A percentile compares a stretch with the other conserved stretches of the same genome.
These are phyloP conservation scores for Panzeria rudis DNA, from an alignment of 2,888 invertebrate species.

Conservation along the genomic window DNA sequence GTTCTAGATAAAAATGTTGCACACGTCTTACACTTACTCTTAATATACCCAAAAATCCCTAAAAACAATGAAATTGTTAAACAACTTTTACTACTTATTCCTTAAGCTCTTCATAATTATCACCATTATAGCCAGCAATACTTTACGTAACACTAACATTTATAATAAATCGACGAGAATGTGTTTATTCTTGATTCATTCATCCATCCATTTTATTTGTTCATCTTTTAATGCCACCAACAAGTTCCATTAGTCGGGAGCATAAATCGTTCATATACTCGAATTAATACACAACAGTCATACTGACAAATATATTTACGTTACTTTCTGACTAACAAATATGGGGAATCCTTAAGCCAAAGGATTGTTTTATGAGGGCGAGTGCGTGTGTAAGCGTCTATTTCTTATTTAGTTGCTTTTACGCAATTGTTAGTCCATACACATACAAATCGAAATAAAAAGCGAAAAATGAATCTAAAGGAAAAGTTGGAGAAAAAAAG, in stretches of 20 bases:
- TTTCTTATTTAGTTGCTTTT: slow-evolving; percentile 19
- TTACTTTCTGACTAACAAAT: slow-evolving; percentile 57
- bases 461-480: slow-evolving; percentile 18
- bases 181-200: slow-evolving; percentile 31
- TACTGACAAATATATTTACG: slow-evolving; percentile 58
- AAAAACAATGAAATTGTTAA: no score
- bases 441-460: slow-evolving; percentile 9
- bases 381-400: slow-evolving; percentile 13
- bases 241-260: slow-evolving; percentile 65
- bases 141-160: background rate
- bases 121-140: background rate
- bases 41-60: no score
- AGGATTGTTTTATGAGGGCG: slow-evolving; percentile 40
- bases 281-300: background rate
- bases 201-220: slow-evolving; percentile 34
- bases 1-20: no score
- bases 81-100: background rate
- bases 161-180: slow-evolving; percentile 29
- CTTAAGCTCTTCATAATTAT: slow-evolving; percentile 19
- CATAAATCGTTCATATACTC: slow-evolving; percentile 54
- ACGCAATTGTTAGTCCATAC: slow-evolving; percentile 20
- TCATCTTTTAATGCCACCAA: slow-evolving; percentile 50
- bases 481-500: slow-evolving; percentile 27
- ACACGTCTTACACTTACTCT: no score
- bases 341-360: slow-evolving; percentile 53